These are phyloP conservation scores for Chrysolina haemoptera DNA, from an alignment of 2,888 invertebrate species.

Conservation along the genomic window DNA sequence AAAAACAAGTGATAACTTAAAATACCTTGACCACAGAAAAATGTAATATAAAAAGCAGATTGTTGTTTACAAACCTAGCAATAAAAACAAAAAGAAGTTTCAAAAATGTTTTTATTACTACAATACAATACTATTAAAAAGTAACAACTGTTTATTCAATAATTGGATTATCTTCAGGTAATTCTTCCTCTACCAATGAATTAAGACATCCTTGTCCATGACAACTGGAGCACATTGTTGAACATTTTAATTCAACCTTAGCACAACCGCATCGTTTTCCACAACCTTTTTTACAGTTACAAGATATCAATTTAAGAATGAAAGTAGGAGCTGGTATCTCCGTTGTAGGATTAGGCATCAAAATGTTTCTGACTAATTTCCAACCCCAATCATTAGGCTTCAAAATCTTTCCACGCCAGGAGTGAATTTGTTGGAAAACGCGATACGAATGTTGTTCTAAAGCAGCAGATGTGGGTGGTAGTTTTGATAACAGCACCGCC, in stretches of 20 bases:
- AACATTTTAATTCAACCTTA: neutral
- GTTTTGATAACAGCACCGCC: slow-evolving; percentile 19
- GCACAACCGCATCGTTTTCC: neutral
- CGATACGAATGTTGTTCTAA: neutral
- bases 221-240: neutral
- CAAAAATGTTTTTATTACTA: slow-evolving; percentile 1
- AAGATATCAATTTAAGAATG: neutral
- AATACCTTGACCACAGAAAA: neutral
- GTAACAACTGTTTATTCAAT: neutral
- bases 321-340: slow-evolving; percentile 1
- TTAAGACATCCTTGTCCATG: neutral
- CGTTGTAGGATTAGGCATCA: neutral
- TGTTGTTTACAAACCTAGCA: slow-evolving; percentile 4
- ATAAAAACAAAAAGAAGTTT: slow-evolving; percentile 1
- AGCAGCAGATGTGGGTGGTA: neutral
- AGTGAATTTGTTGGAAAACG: neutral
- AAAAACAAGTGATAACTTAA: slow-evolving; percentile 5
- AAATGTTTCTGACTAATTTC: neutral
- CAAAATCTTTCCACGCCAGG: neutral
- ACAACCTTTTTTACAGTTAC: neutral
- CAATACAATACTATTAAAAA: neutral
- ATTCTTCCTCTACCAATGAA: neutral
- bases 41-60: neutral
- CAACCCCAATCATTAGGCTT: neutral
- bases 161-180: neutral